Conservation (phyloP, 1,140 invertebrate genomes). For the Lepidurus packardi region DNA sequence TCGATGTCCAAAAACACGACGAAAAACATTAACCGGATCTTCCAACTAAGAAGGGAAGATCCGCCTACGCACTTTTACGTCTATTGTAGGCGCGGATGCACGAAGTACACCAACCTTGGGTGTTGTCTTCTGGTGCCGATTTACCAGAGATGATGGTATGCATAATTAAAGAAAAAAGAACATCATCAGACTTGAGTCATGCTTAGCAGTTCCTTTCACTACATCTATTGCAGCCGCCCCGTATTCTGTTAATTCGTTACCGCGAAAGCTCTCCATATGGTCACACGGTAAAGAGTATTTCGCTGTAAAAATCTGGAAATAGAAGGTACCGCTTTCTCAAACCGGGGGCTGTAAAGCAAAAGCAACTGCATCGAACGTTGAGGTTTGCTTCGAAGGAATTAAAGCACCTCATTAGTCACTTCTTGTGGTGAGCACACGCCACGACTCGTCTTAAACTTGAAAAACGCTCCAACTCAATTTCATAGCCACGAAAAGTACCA, state of each 20-base stretch:
- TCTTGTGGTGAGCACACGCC: background rate
- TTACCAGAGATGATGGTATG: background rate
- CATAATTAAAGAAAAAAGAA: background rate
- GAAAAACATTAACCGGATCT: background rate
- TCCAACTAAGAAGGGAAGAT: background rate
- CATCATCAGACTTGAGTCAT: constrained; percentile 16
- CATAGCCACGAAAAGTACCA: no score
- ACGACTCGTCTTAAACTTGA: no score
- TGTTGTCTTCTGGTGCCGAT: background rate
- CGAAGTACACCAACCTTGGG: constrained; percentile 12
- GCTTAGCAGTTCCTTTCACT: constrained; percentile 3
- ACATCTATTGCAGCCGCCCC: background rate
- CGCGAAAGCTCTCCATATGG: background rate
- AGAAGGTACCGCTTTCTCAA: background rate
- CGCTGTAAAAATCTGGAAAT: background rate
- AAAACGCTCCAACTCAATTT: no score
- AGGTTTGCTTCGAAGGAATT: background rate
- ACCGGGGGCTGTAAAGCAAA: background rate
- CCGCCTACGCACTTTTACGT: background rate
- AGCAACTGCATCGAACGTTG: background rate
- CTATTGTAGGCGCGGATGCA: no score
- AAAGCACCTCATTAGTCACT: background rate
- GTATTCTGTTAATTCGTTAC: background rate
- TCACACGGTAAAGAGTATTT: background rate
- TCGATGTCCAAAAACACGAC: background rate